A percentile compares a stretch with the other conserved stretches of the same genome.
Conservation (phyloP, 2,797 vertebrate genomes). For the Rhinatrema bivittatum region DNA sequence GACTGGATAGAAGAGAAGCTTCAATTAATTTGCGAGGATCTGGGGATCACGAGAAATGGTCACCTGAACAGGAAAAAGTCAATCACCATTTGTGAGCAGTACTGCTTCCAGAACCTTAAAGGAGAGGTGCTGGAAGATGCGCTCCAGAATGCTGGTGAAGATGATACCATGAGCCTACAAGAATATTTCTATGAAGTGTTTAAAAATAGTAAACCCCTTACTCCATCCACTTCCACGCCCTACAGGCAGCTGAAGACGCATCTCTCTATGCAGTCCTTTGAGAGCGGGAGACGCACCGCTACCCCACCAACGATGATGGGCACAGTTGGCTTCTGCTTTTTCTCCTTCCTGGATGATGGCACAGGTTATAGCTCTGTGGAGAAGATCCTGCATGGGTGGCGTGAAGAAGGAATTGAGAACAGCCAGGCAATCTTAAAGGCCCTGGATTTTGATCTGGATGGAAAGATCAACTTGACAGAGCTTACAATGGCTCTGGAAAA, state of each 20-base stretch:
- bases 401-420: slow-evolving; percentile 88
- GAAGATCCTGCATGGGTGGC: slow-evolving; percentile 78
- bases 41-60: slow-evolving; percentile 68
- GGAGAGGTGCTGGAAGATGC: slow-evolving; percentile 73
- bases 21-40: slow-evolving; percentile 69
- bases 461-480: slow-evolving; percentile 78
- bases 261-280: slow-evolving; percentile 91
- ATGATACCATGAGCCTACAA: slow-evolving; percentile 72
- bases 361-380: slow-evolving; percentile 76
- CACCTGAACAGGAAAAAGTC: slow-evolving; percentile 68
- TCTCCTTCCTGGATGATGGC: slow-evolving; percentile 86
- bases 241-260: slow-evolving; percentile 88
- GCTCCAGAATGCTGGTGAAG: slow-evolving; percentile 57
- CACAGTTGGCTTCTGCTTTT: slow-evolving; percentile 71
- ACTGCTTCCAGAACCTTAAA: slow-evolving; percentile 42
- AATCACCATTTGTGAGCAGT: slow-evolving; percentile 68
- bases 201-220: slow-evolving; percentile 66
- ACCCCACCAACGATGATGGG: slow-evolving; percentile 63
- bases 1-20: slow-evolving; percentile 72
- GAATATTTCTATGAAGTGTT: slow-evolving; percentile 77
- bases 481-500: slow-evolving; percentile 85
- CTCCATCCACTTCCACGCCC: slow-evolving; percentile 79
- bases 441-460: slow-evolving; percentile 81
- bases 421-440: slow-evolving; percentile 87
- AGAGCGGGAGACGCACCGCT: slow-evolving; percentile 72